Conservation (phyloP, 2,113 vertebrate species). For the Myrmophylax atrothorax region DNA sequence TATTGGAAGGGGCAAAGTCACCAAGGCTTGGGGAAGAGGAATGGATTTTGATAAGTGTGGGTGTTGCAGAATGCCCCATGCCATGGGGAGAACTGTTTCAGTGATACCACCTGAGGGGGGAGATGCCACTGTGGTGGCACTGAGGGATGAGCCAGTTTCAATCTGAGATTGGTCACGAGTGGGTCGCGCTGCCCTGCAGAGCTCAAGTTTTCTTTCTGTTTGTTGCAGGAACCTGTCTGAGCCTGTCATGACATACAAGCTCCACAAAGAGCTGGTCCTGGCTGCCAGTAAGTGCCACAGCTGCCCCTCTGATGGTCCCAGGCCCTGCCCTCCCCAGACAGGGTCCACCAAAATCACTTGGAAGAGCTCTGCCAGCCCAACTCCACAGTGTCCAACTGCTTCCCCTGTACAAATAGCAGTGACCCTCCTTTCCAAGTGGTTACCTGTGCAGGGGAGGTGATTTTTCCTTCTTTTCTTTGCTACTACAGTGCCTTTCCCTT, state of each 20-base stretch:
- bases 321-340: neutral
- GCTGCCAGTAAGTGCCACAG: slow-evolving; percentile 89
- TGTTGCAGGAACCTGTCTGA: slow-evolving; percentile 90
- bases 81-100: neutral
- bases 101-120: too few relatives aligned
- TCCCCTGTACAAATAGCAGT: neutral
- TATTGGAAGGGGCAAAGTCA: neutral
- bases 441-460: neutral
- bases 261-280: slow-evolving; percentile 90
- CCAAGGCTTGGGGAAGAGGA: neutral
- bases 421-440: neutral
- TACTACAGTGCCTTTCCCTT: neutral
- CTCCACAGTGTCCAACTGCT: rapidly evolving
- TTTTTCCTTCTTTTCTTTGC: neutral
- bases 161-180: neutral
- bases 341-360: neutral
- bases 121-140: neutral
- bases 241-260: slow-evolving; percentile 93
- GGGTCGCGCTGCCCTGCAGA: neutral
- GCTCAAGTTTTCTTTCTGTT: slow-evolving; percentile 54
- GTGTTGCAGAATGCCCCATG: neutral
- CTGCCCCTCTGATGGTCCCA: neutral
- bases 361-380: neutral
- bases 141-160: neutral
- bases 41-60: neutral